Conservation (phyloP, 2,797 vertebrate species). For the Sandelia bainsii region DNA sequence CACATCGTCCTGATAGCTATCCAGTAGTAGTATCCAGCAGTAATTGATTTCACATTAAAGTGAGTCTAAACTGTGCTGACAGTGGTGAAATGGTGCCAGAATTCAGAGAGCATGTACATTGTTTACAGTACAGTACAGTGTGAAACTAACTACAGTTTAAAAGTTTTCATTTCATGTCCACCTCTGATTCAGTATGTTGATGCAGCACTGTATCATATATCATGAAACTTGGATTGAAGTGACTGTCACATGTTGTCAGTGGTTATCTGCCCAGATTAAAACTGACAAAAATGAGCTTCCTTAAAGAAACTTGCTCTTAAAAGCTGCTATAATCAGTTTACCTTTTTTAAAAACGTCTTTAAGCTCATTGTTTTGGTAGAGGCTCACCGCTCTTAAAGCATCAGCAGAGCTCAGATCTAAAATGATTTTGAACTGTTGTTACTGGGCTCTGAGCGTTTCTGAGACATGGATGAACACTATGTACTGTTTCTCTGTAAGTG, state of each 20-base stretch:
- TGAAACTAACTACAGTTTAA: neutral
- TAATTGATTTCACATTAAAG: conserved; percentile 64
- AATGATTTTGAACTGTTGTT: no score
- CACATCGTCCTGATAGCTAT: conserved; percentile 8
- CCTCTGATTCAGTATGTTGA: neutral
- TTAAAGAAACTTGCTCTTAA: neutral
- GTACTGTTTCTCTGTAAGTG: no score
- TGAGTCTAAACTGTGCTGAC: conserved; percentile 51
- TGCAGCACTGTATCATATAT: neutral
- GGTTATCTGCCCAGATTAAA: no score
- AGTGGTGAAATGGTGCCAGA: conserved; percentile 24
- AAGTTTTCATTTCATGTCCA: conserved; percentile 7
- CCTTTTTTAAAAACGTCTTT: no score
- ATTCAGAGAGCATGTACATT: neutral
- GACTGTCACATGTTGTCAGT: no score
- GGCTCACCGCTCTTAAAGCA: no score
- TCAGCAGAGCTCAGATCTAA: no score
- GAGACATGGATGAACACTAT: no score
- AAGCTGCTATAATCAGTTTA: neutral
- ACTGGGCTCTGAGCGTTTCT: no score
- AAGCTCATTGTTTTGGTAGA: no score
- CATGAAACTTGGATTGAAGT: no score
- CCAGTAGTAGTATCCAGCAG: conserved; percentile 30
- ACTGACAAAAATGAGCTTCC: neutral
- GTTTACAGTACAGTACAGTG: conserved; percentile 14